Percentiles rank a stretch among this genome's conserved stretches.
Conservation (phyloP, 2,113 vertebrate genomes). For the Aythya baeri region DNA sequence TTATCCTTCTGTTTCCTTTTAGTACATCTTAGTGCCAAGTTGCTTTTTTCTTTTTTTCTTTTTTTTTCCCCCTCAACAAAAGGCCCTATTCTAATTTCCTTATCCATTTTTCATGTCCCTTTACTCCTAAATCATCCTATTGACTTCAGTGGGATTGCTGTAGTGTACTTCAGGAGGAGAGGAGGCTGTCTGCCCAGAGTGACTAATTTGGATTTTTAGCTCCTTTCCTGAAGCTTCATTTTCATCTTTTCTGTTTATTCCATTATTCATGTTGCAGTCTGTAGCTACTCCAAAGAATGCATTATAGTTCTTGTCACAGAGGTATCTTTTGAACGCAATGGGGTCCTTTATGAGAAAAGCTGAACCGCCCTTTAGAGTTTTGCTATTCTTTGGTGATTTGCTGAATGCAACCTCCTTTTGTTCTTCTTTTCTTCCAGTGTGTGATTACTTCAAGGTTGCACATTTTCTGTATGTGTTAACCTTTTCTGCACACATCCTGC, state of each 20-base stretch:
- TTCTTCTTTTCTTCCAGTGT: not conserved
- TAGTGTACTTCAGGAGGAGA: not conserved
- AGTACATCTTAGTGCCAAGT: not conserved
- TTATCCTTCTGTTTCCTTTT: not conserved
- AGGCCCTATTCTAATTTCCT: not conserved
- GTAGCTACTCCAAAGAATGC: not conserved
- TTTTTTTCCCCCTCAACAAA: not conserved
- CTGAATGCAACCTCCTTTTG: not conserved
- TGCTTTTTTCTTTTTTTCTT: not conserved
- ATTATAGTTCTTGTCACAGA: not conserved
- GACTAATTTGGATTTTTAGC: not conserved
- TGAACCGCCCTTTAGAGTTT: not conserved
- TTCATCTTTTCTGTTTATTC: constrained; percentile 36
- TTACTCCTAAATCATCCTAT: not conserved
- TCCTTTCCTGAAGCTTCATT: not conserved
- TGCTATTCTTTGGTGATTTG: not conserved
- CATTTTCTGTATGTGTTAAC: not conserved
- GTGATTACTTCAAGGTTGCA: not conserved
- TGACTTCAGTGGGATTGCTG: not conserved
- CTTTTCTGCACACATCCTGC: not conserved
- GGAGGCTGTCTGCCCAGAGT: not conserved
- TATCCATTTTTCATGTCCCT: not conserved
- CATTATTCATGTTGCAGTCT: constrained; percentile 32
- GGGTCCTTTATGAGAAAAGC: not conserved
- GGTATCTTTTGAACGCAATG: not conserved